These are phyloP conservation scores for Dufourea novaeangliae DNA, from an alignment of 1,140 invertebrate genomes.

Conservation along the genomic window DNA sequence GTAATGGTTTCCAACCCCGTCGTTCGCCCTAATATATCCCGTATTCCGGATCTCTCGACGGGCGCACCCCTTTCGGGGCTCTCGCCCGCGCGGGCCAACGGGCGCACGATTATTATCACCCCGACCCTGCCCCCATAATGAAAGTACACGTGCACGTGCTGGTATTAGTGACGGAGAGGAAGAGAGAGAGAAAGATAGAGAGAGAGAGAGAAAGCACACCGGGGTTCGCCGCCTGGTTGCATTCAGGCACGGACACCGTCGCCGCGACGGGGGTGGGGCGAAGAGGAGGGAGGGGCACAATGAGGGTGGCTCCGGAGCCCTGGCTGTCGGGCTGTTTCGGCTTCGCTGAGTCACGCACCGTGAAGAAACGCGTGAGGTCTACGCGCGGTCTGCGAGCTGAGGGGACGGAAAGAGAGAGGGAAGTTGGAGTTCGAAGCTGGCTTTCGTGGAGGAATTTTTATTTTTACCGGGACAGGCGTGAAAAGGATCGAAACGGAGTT, in stretches of 20 bases:
- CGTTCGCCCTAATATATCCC: constrained; percentile 55
- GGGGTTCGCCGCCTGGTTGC: constrained; percentile 65
- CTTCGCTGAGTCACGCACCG: constrained; percentile 64
- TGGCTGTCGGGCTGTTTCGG: constrained; percentile 49
- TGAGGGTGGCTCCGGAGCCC: constrained; percentile 52
- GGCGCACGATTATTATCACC: constrained; percentile 65
- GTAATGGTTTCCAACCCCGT: constrained; percentile 52
- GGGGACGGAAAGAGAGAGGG: background rate
- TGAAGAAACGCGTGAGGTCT: constrained; percentile 50
- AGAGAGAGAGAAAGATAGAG: no score
- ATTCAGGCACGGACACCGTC: constrained; percentile 49
- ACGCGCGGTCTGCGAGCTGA: constrained; percentile 21
- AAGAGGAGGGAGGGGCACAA: constrained; percentile 3
- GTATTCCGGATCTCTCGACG: constrained; percentile 33
- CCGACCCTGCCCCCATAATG: constrained; percentile 63
- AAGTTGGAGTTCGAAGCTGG: background rate
- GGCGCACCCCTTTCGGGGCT: constrained; percentile 42
- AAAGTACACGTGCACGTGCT: constrained; percentile 59
- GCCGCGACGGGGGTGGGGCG: background rate
- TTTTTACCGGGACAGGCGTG: background rate
- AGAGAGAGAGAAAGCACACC: no score
- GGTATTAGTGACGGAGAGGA: constrained; percentile 54
- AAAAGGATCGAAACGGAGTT: background rate
- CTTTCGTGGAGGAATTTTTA: constrained; percentile 26
- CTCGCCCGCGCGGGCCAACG: constrained; percentile 38